phyloP scores from a whole-genome alignment of 2,113 vertebrate genomes.

The Pygoscelis antarcticus region DNA sequence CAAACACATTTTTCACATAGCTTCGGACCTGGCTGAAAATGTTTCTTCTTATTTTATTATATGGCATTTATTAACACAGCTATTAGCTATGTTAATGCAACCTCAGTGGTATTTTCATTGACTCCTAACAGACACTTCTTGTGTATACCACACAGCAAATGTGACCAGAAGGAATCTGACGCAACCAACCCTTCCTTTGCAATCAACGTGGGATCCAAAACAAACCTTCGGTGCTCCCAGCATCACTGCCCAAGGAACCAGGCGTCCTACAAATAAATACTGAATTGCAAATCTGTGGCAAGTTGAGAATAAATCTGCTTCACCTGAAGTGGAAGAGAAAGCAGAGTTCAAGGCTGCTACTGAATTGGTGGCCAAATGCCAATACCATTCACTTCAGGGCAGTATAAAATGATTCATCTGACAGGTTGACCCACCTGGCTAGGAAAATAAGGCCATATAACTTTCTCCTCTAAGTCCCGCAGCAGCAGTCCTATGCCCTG shows the following conservation, averaged over 20 bases:
- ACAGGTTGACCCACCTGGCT: background rate
- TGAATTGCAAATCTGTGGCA: conserved; percentile 10
- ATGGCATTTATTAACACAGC: conserved; percentile 60
- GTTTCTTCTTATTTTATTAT: conserved; percentile 38
- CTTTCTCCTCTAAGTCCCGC: background rate
- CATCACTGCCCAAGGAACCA: background rate
- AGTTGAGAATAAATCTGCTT: conserved; percentile 51
- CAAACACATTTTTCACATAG: background rate
- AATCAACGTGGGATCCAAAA: conserved; percentile 18
- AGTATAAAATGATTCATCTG: conserved; percentile 34
- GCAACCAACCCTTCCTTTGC: conserved; percentile 14
- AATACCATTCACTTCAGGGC: background rate
- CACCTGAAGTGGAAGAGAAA: conserved; percentile 32
- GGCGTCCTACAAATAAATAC: conserved; percentile 57
- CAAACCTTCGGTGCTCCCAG: conserved; percentile 25
- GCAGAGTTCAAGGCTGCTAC: conserved; percentile 54
- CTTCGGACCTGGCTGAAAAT: conserved; percentile 25
- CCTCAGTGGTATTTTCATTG: conserved; percentile 54
- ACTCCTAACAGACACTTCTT: conserved; percentile 62
- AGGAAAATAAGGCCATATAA: background rate
- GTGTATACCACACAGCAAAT: conserved; percentile 12
- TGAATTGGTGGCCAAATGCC: conserved; percentile 50
- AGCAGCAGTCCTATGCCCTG: background rate
- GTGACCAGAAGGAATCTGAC: conserved; percentile 24
- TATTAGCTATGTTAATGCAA: conserved; percentile 66